Percentiles rank a stretch among this genome's conserved stretches.
Evolutionary conservation across 2,797 vertebrate species (phyloP).

Genomic region (Dicrostonyx torquatus): DNA sequence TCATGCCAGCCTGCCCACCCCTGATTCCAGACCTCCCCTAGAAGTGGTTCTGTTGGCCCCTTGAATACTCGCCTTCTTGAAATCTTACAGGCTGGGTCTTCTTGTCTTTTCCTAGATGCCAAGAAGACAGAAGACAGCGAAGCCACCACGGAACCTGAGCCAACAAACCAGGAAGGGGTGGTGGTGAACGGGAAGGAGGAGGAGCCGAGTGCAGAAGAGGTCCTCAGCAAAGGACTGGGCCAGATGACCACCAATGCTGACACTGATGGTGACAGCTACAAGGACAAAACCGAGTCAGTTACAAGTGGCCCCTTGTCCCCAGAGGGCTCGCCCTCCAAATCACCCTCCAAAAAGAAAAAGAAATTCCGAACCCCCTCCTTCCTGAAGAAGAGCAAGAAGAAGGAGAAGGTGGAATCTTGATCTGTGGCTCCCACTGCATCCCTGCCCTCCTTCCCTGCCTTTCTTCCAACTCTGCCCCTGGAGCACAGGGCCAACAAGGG

Average conservation of each 20-base stretch:
- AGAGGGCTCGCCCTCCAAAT: constrained; percentile 96
- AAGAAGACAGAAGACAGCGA: constrained; percentile 70
- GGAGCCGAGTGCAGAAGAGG: constrained; percentile 90
- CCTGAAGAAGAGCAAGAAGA: constrained; percentile 99
- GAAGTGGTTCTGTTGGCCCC: not conserved
- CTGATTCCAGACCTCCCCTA: not conserved
- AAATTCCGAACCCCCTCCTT: constrained; percentile 99
- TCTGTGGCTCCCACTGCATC: not conserved
- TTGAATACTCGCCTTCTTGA: not conserved
- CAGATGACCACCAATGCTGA: constrained; percentile 89
- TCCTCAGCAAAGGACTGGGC: constrained; percentile 91
- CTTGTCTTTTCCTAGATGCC: constrained; percentile 67
- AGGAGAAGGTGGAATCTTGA: constrained; percentile 96
- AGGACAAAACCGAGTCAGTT: constrained; percentile 87
- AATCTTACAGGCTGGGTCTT: constrained; percentile 19
- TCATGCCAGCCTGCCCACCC: not conserved
- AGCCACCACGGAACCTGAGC: constrained; percentile 38
- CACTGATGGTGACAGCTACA: constrained; percentile 81
- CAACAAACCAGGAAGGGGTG: constrained; percentile 71
- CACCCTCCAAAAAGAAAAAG: constrained; percentile 99
- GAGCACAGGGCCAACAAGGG: constrained; percentile 58
- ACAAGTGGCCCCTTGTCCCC: constrained; percentile 88
- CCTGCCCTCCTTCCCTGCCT: constrained; percentile 38
- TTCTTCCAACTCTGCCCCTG: constrained; percentile 70
- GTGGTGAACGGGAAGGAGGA: constrained; percentile 92